Evolutionary conservation across 2,113 vertebrate genomes (phyloP), one percentile per base, ranked within the genome.

Genomic region (human): DNA sequence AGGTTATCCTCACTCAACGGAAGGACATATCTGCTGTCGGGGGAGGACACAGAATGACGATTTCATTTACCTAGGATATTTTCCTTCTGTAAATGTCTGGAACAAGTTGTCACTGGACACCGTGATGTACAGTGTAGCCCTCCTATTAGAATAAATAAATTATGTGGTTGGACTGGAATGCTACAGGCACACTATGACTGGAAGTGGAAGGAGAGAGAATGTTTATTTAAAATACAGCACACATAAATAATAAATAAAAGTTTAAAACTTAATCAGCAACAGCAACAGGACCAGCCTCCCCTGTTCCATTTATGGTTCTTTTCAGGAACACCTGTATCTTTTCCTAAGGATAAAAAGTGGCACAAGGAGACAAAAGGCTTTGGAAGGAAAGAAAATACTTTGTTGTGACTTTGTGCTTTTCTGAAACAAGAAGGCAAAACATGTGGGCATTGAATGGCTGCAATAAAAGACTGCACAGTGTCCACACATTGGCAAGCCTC

Each of bases 11-110:
- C 98, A 96, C 89, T 98, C 96, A 94, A 81, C 88, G 93, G 90
- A 94, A 97, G 68, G 94, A 91, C 86, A 97, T 66, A 80, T 76
- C 97, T 98, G 97, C 97, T 95, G 93, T 91, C 84, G 89, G 93
- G 92, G 55, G 43, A 30, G 75, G 12, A 1, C 40, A 6, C 23
- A 17, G 90, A 82, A 88, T 89, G 96, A 98, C 92, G 43, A 75
- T 78, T 97, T 94, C 79, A 95, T 90, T 97, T 97, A 84, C 80
- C 93, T 94, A 96, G 83, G 97, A 97, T 94, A 96, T 79, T 27
- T 95, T 98, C 97, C 93, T 98, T 98, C 91, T 97, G 94, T 97
- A 97, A 97, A 97, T 94, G 95, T 94, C 97, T 97, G 97, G 93
- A 95, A 98, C 96, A 96, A 95, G 97, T 6, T 27, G 94, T 96